Percentiles rank a stretch among this genome's conserved stretches.
phyloP scores from a whole-genome alignment of 2,888 invertebrate genomes.

The Chorisops tibialis region DNA sequence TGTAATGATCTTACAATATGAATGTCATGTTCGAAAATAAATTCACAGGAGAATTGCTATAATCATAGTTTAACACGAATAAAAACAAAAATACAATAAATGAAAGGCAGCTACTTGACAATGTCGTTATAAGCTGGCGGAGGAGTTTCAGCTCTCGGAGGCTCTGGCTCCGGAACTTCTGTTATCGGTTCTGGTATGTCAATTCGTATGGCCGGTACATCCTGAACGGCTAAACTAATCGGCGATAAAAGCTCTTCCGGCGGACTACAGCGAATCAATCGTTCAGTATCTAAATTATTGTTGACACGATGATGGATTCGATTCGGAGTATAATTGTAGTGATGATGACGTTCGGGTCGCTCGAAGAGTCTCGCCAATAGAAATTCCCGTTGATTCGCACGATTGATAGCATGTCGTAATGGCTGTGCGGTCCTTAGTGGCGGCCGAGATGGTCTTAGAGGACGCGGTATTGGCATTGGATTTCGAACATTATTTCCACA shows the following conservation, averaged over 20 bases:
- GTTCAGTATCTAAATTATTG: slow-evolving; percentile 12
- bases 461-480: background rate
- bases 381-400: slow-evolving; percentile 15
- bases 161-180: too few species aligned
- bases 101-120: slow-evolving; percentile 39
- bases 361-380: slow-evolving; percentile 8
- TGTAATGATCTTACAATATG: too few species aligned
- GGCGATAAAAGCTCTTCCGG: background rate
- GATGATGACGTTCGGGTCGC: slow-evolving; percentile 11
- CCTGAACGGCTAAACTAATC: background rate
- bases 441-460: background rate
- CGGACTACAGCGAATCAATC: slow-evolving; percentile 4
- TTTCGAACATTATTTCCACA: background rate
- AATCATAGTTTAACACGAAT: background rate
- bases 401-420: background rate
- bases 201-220: background rate
- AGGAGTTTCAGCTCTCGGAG: slow-evolving; percentile 42
- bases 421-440: background rate
- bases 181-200: background rate
- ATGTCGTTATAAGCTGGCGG: slow-evolving; percentile 48
- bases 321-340: background rate
- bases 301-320: background rate
- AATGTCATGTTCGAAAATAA: too few species aligned
- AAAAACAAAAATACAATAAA: too few species aligned
- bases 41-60: background rate